These are phyloP conservation scores for Monomorium pharaonis DNA, from an alignment of 1,140 invertebrate genomes.

Conservation along the genomic window DNA sequence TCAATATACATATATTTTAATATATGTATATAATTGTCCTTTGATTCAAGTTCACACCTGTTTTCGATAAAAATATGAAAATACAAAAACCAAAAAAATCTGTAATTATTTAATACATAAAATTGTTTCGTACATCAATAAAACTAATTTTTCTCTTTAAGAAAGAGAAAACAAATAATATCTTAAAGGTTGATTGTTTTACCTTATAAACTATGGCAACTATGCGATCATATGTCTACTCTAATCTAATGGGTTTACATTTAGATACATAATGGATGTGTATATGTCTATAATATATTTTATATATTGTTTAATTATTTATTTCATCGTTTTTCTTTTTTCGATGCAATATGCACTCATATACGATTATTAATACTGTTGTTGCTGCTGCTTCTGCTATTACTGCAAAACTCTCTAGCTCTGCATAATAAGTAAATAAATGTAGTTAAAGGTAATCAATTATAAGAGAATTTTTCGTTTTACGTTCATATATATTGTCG, in stretches of 20 bases:
- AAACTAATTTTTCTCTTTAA: too few relatives aligned
- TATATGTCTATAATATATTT: too few relatives aligned
- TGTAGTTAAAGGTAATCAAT: background rate
- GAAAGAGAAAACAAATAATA: too few relatives aligned
- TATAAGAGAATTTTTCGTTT: background rate
- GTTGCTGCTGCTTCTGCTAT: background rate
- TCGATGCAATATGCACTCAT: background rate
- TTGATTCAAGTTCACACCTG: background rate
- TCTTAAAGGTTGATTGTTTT: too few relatives aligned
- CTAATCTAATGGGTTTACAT: too few relatives aligned
- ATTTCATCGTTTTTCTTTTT: background rate
- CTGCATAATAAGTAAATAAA: conserved; percentile 13
- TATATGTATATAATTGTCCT: too few relatives aligned
- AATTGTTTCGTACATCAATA: too few relatives aligned
- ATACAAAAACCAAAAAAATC: background rate
- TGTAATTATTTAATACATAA: too few relatives aligned
- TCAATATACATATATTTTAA: background rate
- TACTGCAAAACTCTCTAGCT: background rate
- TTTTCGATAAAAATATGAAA: background rate
- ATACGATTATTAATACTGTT: background rate
- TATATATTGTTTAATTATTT: background rate
- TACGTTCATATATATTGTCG: conserved; percentile 80
- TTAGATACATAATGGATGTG: too few relatives aligned
- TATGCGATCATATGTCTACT: too few relatives aligned
- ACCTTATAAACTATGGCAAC: too few relatives aligned